Base-by-base conservation (phyloP, 2,888 invertebrate genomes). In the Lottia gigantea region DNA sequence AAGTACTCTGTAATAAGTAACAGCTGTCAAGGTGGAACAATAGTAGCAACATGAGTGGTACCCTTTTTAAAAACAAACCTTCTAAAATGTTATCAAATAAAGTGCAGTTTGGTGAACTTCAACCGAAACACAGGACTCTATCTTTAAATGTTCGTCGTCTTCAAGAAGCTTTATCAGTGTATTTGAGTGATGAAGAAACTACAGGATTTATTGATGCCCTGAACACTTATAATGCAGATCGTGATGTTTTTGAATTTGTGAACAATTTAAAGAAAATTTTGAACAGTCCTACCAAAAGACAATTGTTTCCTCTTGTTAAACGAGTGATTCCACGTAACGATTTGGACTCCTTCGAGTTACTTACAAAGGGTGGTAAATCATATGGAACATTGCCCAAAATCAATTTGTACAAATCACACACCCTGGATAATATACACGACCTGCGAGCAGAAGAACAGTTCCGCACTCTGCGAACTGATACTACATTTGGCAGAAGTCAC, bases 261-360 rank as follows among this genome's bases (percentile, higher is more conserved):
- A 78, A 76, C 61, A 72, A 75, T 19, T 76, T 87, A 14, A 76
- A 77, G 55, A 73, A 77, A 19, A 74, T 86, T n/a, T 76, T 87
- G 8, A 82, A 85, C 72, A 85, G 86, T 8, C 82, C 85, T 3
- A 83, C 81, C 25, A 86, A 86, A 67, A 73, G 80, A 40, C 80
- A 82, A 66, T 69, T 84, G 63, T 76, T 84, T 16, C 75, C 77
- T 1, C 66, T 83, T 19, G 79, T 86, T 8, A 74, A 82, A n/a
- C 76, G 77, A 63, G 80, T 85, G 16, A 80, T 86, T 46, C 84
- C 84, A 7, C 76, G 72, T 16, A 67, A 76, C 7, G 84, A 86
- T 64, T 62, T 80, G 11, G 80, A 78, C 16, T 77, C 78, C 1
- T 86, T 83, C 74, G 85, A 85, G 64, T 72, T 78, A 62, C 65